Base-by-base conservation (phyloP, 2,888 invertebrate genomes). In the Ochropleura plecta region DNA sequence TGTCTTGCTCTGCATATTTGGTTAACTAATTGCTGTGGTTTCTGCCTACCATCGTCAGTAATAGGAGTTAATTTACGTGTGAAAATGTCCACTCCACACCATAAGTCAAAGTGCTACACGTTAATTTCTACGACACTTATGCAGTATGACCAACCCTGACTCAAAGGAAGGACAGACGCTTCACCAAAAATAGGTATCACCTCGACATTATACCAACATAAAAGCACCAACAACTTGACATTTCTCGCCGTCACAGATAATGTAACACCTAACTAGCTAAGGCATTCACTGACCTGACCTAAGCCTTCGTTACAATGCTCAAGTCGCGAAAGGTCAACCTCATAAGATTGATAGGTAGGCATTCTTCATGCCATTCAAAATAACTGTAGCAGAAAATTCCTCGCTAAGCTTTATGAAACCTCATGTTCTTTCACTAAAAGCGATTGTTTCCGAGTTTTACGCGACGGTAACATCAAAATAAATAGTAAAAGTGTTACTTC, bases 111-210 rank as follows among this genome's bases (percentile, higher is more conserved):
- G 71, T 67, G 70, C 44, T 64, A 40, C 53, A 63, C 64, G 42
- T 57, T 76, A 78, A 80, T 88, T 82, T 81, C 44, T 78, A 74
- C 48, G 73, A 70, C 81, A 40, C 48, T 72, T 71, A 66, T 53
- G 20, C 64, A 75, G 53, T 72, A 79, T 70, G 72, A 53, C 73
- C 64, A 64, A 53, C 76, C 74, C 62, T 78, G 78, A 78, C 78
- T 76, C 72, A 68, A 73, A 20, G 73, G 51, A 78, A 46, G 40
- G 78, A 65, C 77, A 40, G 44, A 62, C 44, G 71, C 68, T 79
- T 78, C 70, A 87, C 86, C 82, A 83, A 87, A 90, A 89, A 91
- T 62, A 62, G 62, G 44, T 91, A 89, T 82, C 86, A 86, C 73
- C 76, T 79, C 79, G 87, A 84, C 87, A 89, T 91, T 91, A 87